These are phyloP conservation scores for Argya squamiceps DNA, from an alignment of 2,797 vertebrate species.

Conservation along the genomic window DNA sequence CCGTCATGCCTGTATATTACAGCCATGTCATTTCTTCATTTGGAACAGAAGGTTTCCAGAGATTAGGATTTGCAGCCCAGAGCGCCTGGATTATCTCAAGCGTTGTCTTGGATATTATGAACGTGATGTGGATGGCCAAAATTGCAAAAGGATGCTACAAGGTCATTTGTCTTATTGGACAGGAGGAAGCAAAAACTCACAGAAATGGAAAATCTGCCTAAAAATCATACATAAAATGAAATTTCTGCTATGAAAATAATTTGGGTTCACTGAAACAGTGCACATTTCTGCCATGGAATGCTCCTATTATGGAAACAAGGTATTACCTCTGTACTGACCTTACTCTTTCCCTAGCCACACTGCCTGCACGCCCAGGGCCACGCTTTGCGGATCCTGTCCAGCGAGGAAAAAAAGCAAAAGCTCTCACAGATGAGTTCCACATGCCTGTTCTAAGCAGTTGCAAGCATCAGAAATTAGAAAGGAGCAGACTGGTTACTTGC, in stretches of 20 bases:
- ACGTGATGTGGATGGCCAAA: conserved; percentile 98
- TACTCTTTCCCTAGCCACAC: conserved; percentile 42
- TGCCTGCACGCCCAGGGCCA: conserved; percentile 59
- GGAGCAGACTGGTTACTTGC: conserved; percentile 5
- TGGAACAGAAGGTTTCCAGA: conserved; percentile 89
- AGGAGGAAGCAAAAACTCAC: conserved; percentile 74
- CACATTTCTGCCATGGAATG: conserved; percentile 55
- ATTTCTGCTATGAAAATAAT: conserved; percentile 2
- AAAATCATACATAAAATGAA: conserved; percentile 20
- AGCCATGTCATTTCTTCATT: conserved; percentile 83
- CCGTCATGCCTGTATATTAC: conserved; percentile 91
- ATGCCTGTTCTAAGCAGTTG: not conserved
- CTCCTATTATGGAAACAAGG: conserved; percentile 42
- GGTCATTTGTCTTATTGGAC: conserved; percentile 84
- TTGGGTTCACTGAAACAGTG: conserved; percentile 48
- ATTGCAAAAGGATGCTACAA: conserved; percentile 93
- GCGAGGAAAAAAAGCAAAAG: not conserved
- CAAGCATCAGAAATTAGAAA: conserved; percentile 4
- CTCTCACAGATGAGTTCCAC: not conserved
- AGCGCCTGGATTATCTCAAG: conserved; percentile 89
- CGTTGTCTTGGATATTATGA: conserved; percentile 93
- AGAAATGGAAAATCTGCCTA: conserved; percentile 92
- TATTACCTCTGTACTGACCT: conserved; percentile 64
- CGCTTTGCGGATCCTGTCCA: conserved; percentile 11
- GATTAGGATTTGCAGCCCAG: conserved; percentile 85